Conservation (phyloP, 2,888 invertebrate genomes). For the Actias luna region DNA sequence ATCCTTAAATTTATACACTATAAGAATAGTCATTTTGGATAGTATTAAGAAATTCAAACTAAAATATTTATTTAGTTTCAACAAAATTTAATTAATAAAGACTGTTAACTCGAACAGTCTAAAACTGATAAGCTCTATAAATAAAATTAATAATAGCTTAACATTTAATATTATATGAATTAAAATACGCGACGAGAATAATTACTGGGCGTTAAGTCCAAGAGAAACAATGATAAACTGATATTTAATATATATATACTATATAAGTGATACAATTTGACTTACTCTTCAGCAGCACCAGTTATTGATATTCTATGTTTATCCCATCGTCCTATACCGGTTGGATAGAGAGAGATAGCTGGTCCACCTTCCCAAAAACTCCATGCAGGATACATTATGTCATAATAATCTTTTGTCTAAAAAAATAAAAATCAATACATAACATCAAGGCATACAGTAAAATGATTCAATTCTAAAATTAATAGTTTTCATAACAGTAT, state of each 20-base stretch:
- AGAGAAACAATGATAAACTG: neutral
- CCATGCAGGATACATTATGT: conserved; percentile 98
- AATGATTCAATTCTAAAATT: neutral
- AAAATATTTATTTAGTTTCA: no score
- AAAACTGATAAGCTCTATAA: no score
- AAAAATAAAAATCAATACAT: no score
- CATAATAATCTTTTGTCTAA: conserved; percentile 88
- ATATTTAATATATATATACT: neutral
- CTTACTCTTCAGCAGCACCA: conserved; percentile 82
- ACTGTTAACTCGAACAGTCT: no score
- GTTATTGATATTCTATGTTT: conserved; percentile 87
- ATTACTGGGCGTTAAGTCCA: neutral
- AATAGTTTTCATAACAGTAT: neutral
- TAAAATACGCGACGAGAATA: no score
- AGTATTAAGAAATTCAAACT: no score
- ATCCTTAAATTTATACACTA: no score
- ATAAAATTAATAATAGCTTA: no score
- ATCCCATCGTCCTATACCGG: conserved; percentile 97
- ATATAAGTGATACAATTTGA: neutral
- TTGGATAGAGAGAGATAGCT: conserved; percentile 95
- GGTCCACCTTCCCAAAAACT: conserved; percentile 99
- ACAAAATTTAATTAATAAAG: no score
- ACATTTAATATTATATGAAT: no score
- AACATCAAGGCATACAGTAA: neutral
- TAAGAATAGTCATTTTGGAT: no score